Evolutionary conservation across 2,888 invertebrate genomes (phyloP), one percentile per base, ranked within the genome.

Genomic region (Carterocephalus palaemon): DNA sequence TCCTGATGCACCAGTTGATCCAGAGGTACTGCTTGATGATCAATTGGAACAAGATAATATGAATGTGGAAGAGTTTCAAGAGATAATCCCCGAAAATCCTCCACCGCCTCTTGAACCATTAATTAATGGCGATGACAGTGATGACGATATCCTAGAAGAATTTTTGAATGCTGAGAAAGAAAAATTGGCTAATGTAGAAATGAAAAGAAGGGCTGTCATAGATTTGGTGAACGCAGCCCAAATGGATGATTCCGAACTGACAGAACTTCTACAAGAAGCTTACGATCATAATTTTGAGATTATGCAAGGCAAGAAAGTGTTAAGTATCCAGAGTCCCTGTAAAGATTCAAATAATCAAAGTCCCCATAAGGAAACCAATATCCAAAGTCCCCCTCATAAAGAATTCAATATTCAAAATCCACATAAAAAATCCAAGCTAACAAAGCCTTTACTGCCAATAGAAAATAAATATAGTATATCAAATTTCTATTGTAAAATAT

Each of bases 401-500:
- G 19, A 12, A 26, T 4, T 41, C 29, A 37, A 17, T 38, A 51
- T 29, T 20, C 23, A 31, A 26, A 34, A 13, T 8, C 24, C 26
- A 13, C 8, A 19, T 13, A 9, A 7, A 13, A 12, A 12, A 26
- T 4, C 40, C 29, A 37, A 23, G 32, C 6, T 4, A 45, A 24
- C 13, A 37, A 45, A 41, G 23, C 16, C 32, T 4, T 4, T 7
- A 50, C 52, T n/a, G 1, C 46, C 49, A 1, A 26, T 40, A 22
- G 55, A 58, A 29, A 50, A 59, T 6, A 60, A 61, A 45, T 75
- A 64, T 45, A 70, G 75, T 50, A 41, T 74, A 8, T 61, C 67
- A 1, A 67, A 68, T 19, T 54, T 49, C 5, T 54, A 60, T 17
- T 84, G 83, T 41, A 70, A 72, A 46, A 57, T 70, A 43, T 84